Percentiles rank a stretch among this genome's conserved stretches.
These are phyloP conservation scores for Oxyruncus cristatus DNA, from an alignment of 2,113 vertebrate species.

Conservation along the genomic window DNA sequence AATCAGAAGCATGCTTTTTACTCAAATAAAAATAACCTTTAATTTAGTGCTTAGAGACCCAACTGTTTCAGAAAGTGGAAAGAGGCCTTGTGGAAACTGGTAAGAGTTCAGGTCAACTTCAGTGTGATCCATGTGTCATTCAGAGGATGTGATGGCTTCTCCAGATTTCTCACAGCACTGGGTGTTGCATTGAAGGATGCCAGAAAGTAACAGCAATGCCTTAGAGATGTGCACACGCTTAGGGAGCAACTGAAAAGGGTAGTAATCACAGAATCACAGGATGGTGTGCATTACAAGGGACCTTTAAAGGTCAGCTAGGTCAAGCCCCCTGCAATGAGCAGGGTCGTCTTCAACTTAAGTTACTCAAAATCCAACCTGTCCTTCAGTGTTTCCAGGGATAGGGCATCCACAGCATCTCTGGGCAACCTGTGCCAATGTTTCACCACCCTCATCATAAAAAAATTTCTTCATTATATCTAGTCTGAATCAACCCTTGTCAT, in stretches of 20 bases:
- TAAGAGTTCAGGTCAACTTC: background rate
- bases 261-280: background rate
- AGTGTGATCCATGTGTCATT: fast-evolving
- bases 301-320: background rate
- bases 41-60: background rate
- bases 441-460: background rate
- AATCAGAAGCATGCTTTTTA: background rate
- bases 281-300: background rate
- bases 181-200: background rate
- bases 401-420: background rate
- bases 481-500: background rate
- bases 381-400: background rate
- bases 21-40: background rate
- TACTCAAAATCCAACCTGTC: background rate
- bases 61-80: background rate
- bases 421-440: background rate
- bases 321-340: background rate
- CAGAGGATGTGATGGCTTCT: background rate
- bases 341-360: background rate
- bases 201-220: background rate
- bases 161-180: background rate
- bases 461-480: background rate
- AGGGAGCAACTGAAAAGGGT: background rate
- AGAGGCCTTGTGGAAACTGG: background rate
- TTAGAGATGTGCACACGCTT: background rate